Evolutionary conservation across 2,888 invertebrate species (phyloP).

Genomic region (Phasia obesa): DNA sequence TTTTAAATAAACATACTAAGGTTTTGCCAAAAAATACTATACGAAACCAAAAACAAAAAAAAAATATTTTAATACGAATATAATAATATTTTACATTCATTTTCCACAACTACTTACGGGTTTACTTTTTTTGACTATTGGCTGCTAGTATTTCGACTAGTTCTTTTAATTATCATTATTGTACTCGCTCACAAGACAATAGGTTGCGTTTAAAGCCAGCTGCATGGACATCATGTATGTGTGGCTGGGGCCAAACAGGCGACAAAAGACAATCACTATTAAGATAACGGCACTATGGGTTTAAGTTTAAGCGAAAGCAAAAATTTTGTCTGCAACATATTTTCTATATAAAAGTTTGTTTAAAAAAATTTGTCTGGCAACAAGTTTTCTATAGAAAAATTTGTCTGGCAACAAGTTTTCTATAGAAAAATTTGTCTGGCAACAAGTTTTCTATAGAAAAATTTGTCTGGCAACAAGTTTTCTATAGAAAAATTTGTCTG

Average conservation of each 20-base stretch:
- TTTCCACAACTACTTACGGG: conserved; percentile 3
- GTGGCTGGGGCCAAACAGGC: conserved; percentile 37
- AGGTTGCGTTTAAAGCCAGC: conserved; percentile 34
- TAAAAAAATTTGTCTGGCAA: neutral
- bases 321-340: neutral
- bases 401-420: neutral
- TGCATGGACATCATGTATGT: conserved; percentile 35
- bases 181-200: conserved; percentile 42
- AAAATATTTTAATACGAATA: conserved; percentile 10
- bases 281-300: conserved; percentile 48
- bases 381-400: conserved; percentile 2
- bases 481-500: neutral
- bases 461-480: neutral
- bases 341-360: too few relatives aligned
- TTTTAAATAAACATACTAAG: neutral
- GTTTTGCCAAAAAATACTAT: conserved; percentile 59
- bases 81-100: conserved; percentile 37
- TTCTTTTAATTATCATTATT: conserved; percentile 32
- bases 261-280: conserved; percentile 46
- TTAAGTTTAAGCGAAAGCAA: neutral
- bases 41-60: conserved; percentile 10
- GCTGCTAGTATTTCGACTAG: conserved; percentile 6
- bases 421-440: neutral
- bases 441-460: neutral
- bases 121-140: conserved; percentile 19